Evolutionary conservation across 2,888 invertebrate genomes (phyloP).

Genomic region (Agonopterix subpropinquella): DNA sequence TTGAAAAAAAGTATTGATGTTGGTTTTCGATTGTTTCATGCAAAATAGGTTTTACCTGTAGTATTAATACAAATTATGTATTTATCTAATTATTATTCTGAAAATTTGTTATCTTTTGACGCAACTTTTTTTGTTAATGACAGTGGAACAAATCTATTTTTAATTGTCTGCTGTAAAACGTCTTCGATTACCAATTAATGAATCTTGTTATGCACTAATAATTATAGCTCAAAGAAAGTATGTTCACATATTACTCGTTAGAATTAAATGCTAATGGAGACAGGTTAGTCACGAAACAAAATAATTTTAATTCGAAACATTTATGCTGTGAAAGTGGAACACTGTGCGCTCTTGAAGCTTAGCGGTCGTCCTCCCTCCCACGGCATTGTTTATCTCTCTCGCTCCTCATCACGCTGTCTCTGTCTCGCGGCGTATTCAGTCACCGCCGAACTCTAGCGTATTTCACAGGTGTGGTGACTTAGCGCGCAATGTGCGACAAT

Average conservation of each 20-base stretch:
- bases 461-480: slow-evolving; percentile 48
- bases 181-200: not conserved
- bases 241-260: not conserved
- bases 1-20: too few species aligned
- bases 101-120: too few species aligned
- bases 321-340: slow-evolving; percentile 39
- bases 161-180: not conserved
- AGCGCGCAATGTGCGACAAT: slow-evolving; percentile 25
- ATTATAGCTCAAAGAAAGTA: not conserved
- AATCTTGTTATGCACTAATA: slow-evolving; percentile 5
- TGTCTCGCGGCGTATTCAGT: slow-evolving; percentile 58
- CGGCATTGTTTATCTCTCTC: slow-evolving; percentile 52
- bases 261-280: slow-evolving; percentile 7
- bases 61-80: too few species aligned
- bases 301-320: slow-evolving; percentile 14
- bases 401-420: slow-evolving; percentile 51
- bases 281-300: slow-evolving; percentile 12
- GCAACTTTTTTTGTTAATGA: too few species aligned
- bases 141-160: not conserved
- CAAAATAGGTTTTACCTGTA: too few species aligned
- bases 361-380: slow-evolving; percentile 65
- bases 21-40: too few species aligned
- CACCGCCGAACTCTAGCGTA: slow-evolving; percentile 54
- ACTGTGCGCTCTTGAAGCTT: slow-evolving; percentile 58
- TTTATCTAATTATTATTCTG: too few species aligned